Conservation (phyloP, 2,113 vertebrate species). For the Psettodes erumei region DNA sequence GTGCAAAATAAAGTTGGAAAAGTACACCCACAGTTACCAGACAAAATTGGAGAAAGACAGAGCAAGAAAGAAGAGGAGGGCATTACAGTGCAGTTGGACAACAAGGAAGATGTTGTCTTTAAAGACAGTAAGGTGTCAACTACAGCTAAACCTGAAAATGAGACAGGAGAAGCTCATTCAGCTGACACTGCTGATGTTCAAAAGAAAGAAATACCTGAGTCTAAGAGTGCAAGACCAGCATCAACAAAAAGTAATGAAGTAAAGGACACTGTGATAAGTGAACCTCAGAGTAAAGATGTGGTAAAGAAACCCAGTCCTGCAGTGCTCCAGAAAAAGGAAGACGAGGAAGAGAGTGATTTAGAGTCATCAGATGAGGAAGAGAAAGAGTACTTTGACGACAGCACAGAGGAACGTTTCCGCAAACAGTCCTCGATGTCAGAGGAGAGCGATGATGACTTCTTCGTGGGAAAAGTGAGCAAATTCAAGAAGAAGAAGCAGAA, state of each 20-base stretch:
- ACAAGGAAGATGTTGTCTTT: neutral
- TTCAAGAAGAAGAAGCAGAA: constrained; percentile 83
- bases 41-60: neutral
- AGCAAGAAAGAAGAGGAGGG: constrained; percentile 17
- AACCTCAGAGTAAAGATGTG: constrained; percentile 31
- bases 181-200: constrained; percentile 11
- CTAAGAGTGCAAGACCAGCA: neutral
- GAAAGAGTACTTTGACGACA: constrained; percentile 76
- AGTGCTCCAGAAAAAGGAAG: neutral
- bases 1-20: constrained; percentile 42
- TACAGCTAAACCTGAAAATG: constrained; percentile 16
- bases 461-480: constrained; percentile 91
- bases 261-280: constrained; percentile 14
- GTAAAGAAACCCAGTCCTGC: constrained; percentile 11
- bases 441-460: constrained; percentile 88
- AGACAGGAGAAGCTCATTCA: neutral
- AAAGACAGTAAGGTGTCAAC: constrained; percentile 13
- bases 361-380: constrained; percentile 75
- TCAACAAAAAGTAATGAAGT: constrained; percentile 17
- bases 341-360: constrained; percentile 71
- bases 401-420: constrained; percentile 95
- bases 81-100: neutral
- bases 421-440: constrained; percentile 91
- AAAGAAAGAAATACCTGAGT: constrained; percentile 16
- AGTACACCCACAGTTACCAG: neutral